These are phyloP conservation scores for Cerceris ruficornis DNA, from an alignment of 2,888 invertebrate genomes.

Conservation along the genomic window DNA sequence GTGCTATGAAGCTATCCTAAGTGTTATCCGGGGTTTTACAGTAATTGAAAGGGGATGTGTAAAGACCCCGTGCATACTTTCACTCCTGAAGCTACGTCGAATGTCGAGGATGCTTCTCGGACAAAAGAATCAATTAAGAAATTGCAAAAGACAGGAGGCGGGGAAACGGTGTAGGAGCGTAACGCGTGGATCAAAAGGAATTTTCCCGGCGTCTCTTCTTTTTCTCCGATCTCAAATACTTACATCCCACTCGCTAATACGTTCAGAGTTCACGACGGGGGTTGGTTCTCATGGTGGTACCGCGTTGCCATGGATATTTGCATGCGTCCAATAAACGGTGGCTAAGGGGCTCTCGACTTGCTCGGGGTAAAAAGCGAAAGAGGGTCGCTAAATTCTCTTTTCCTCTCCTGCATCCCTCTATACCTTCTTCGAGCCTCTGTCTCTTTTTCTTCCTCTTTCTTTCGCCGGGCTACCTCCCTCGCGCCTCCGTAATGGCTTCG, in stretches of 20 bases:
- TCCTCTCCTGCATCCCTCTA: constrained; percentile 57
- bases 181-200: constrained; percentile 63
- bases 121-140: constrained; percentile 66
- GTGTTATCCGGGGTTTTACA: not conserved
- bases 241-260: constrained; percentile 43
- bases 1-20: too few relatives aligned
- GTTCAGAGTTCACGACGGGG: constrained; percentile 55
- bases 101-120: constrained; percentile 5
- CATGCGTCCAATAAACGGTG: constrained; percentile 82
- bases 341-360: constrained; percentile 80
- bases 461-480: constrained; percentile 58
- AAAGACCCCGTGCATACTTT: constrained; percentile 14
- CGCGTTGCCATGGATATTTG: constrained; percentile 82
- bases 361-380: constrained; percentile 79
- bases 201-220: constrained; percentile 41
- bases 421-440: constrained; percentile 37
- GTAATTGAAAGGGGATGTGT: constrained; percentile 12
- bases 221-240: constrained; percentile 40
- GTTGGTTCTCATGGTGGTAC: constrained; percentile 61
- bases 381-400: constrained; percentile 79
- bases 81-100: not conserved
- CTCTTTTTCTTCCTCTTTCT: constrained; percentile 38
- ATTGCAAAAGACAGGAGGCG: constrained; percentile 46
- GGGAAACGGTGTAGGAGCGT: constrained; percentile 13
- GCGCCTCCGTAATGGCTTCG: constrained; percentile 74